A percentile compares a stretch with the other conserved stretches of the same genome.
Evolutionary conservation across 2,113 vertebrate genomes (phyloP).

Genomic region (Falcunculus frontatus): DNA sequence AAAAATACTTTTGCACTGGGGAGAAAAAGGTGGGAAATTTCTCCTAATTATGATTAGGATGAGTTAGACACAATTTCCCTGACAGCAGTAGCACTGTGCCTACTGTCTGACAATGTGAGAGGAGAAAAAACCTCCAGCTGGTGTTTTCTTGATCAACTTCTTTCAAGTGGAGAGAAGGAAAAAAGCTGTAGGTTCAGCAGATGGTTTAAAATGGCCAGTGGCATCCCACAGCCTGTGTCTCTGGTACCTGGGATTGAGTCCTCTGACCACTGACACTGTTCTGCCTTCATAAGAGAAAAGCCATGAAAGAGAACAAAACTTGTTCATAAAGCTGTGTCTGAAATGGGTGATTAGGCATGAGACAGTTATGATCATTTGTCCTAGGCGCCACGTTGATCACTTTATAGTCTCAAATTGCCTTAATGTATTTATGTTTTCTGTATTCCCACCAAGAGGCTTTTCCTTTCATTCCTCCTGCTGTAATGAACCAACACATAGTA

Average conservation of each 20-base stretch:
- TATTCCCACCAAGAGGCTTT: background rate
- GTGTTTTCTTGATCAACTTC: background rate
- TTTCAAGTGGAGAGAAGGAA: background rate
- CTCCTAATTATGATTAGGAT: background rate
- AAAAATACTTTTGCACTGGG: background rate
- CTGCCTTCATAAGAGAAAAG: background rate
- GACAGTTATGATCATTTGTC: background rate
- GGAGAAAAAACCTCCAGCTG: background rate
- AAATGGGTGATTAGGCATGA: background rate
- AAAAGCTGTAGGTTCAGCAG: background rate
- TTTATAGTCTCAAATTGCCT: constrained; percentile 12
- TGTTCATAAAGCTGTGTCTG: background rate
- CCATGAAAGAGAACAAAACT: background rate
- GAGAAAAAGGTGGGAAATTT: background rate
- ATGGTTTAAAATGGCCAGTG: background rate
- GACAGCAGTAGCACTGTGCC: background rate
- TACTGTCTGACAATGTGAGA: background rate
- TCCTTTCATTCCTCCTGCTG: background rate
- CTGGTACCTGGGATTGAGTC: background rate
- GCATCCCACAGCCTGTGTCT: background rate
- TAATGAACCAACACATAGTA: background rate
- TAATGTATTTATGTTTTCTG: background rate
- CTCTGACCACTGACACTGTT: background rate
- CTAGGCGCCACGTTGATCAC: background rate
- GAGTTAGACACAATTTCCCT: background rate